Base-by-base conservation (phyloP, 2,888 invertebrate species). In the Iselma pallidipennis region DNA sequence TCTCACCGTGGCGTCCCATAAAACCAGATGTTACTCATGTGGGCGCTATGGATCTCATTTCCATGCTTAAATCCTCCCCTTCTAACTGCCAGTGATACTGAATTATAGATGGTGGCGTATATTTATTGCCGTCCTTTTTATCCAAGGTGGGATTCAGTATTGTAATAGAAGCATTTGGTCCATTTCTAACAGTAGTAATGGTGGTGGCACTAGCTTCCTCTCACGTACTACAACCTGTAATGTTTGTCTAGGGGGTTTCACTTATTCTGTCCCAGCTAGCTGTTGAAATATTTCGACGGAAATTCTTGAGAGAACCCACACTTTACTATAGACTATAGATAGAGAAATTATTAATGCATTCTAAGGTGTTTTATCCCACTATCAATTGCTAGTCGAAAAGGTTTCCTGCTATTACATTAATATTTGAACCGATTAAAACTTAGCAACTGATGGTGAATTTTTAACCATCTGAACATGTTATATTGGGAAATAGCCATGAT, bases 1-100 rank as follows among this genome's bases (percentile, higher is more conserved):
- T 78, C 76, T 75, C 76, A 72, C 69, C 72, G 70, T 68, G 70
- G 71, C 68, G 71, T 74, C 70, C 74, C 72, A 79, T 79, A 78
- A 79, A 78, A 75, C 76, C 77, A 78, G 77, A 77, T 78, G 78
- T 78, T 74, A 68, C 77, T 74, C 77, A 68, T 73, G 73, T 72
- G 76, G 74, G 72, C 74, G 73, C 71, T 72, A 72, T 72, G 73
- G 72, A 74, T 76, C 75, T 74, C 75, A 75, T 77, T 76, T 76
- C 73, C 74, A 73, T 75, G 72, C 71, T 67, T 68, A 68, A 72
- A 73, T 71, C 71, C 69, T 69, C 70, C 74, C 73, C 70, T 68
- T 66, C 69, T 72, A 69, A 69, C 72, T 70, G 72, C 73, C 71
- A 71, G 69, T 69, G 69, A 68, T 72, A 59, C 72, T 78, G 75